phyloP scores from a whole-genome alignment of 2,797 vertebrate genomes.

The Galaxias olidus region DNA sequence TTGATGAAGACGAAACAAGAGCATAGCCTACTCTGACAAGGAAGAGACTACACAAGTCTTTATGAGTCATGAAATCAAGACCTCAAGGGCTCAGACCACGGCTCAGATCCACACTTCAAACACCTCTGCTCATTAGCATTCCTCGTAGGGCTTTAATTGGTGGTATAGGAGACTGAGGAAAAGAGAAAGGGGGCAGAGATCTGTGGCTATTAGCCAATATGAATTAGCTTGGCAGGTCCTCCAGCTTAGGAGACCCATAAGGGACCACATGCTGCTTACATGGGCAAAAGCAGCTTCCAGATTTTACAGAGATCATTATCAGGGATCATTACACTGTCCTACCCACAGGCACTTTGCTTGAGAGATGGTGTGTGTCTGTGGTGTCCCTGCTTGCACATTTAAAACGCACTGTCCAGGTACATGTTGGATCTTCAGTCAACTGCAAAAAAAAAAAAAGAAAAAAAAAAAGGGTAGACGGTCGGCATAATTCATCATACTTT shows the following conservation, averaged over 20 bases:
- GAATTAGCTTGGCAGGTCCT: conserved; percentile 20
- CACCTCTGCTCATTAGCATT: conserved; percentile 15
- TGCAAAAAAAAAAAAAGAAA: too few relatives aligned
- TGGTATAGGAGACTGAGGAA: neutral
- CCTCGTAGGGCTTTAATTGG: conserved; percentile 12
- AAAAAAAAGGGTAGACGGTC: too few relatives aligned
- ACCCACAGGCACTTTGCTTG: conserved; percentile 20
- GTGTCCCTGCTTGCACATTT: conserved; percentile 16
- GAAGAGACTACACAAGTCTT: neutral
- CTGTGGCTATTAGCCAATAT: conserved; percentile 14
- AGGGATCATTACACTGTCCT: conserved; percentile 39
- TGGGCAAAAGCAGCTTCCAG: conserved; percentile 27
- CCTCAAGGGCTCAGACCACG: conserved; percentile 5
- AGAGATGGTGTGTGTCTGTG: conserved; percentile 20
- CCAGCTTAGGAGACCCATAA: neutral
- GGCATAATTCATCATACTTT: too few relatives aligned
- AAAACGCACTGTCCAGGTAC: conserved; percentile 1
- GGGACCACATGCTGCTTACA: conserved; percentile 36
- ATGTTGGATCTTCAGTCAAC: neutral
- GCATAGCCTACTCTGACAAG: neutral
- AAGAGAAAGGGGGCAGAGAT: neutral
- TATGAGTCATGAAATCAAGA: conserved; percentile 7
- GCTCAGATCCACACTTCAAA: conserved; percentile 15
- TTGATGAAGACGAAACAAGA: conserved; percentile 4
- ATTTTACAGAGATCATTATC: conserved; percentile 37